phyloP scores from a whole-genome alignment of 2,888 invertebrate species.

The Muscina levida region DNA sequence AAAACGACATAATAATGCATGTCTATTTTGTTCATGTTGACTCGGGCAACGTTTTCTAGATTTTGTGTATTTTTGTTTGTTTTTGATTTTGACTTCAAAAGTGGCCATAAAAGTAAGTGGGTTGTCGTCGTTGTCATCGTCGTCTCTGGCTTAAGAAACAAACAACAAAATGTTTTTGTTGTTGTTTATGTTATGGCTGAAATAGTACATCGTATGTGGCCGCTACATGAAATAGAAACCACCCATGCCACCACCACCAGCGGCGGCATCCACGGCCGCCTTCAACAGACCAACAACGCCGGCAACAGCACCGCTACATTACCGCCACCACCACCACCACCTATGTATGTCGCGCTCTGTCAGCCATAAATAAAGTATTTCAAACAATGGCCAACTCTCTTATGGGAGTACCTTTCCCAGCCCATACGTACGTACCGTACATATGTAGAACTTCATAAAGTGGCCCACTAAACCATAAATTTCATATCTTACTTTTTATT shows the following conservation, averaged over 20 bases:
- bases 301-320: background rate
- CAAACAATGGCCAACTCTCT: slow-evolving; percentile 27
- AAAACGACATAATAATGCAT: slow-evolving; percentile 65
- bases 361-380: slow-evolving; percentile 36
- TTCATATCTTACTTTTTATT: slow-evolving; percentile 48
- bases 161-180: slow-evolving; percentile 29
- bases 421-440: background rate
- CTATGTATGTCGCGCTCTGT: background rate
- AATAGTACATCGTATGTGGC: slow-evolving; percentile 16
- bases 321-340: no score
- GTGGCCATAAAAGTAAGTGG: slow-evolving; percentile 57
- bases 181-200: slow-evolving; percentile 18
- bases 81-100: slow-evolving; percentile 40
- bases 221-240: slow-evolving; percentile 33
- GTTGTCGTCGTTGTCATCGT: no score
- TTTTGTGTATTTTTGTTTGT: slow-evolving; percentile 8
- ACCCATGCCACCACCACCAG: slow-evolving; percentile 27
- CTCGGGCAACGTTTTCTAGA: background rate
- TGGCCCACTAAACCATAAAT: slow-evolving; percentile 58
- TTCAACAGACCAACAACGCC: no score
- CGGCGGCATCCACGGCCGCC: background rate
- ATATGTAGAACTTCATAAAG: slow-evolving; percentile 21
- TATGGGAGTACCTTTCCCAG: background rate
- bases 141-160: slow-evolving; percentile 29
- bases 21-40: slow-evolving; percentile 27